Base-by-base conservation (phyloP, 2,113 vertebrate genomes). In the Urocynchramus pylzowi region DNA sequence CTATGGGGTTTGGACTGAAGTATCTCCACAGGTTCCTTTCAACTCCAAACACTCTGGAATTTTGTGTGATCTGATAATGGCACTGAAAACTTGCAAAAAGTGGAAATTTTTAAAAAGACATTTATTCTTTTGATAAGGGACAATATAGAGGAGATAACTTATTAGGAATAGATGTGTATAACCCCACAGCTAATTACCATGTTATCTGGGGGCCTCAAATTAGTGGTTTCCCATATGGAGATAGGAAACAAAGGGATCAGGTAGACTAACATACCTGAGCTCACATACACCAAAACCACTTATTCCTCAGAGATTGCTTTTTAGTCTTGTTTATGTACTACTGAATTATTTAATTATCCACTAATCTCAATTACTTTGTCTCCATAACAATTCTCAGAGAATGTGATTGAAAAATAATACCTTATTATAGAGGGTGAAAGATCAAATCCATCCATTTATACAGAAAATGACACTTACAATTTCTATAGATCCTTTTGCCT, bases 1-100 rank as follows among this genome's bases (percentile, higher is more conserved):
- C 13, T 42, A 26, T 0, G 0, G 28, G 13, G 1, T 59, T 67
- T 56, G 30, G 10, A n/a, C 33, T 30, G 24, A 13, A 41, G 14
- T 57, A 30, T 39, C 23, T 41, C 16, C 37, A 45, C 19, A 59
- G 12, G 3, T 60, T 57, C 20, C 24, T n/a, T 68, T 52, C 13
- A 30, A 22, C 16, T 53, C 20, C 16, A n/a, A 35, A 16, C 11
- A n/a, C 9, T 27, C 37, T 24, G 5, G 4, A 24, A 41, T n/a
- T 68, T 75, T 75, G 9, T 75, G 11, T 60, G 33, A 67, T 45
- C 41, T 68, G 5, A 35, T 39, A 75, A 61, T 20, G 20, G 9
- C 59, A 59, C 22, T 22, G 6, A 84, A 23, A 24, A 4, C 67
- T 91, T 81, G 14, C 12, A 50, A 80, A 41, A 31, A 60, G 11